phyloP scores from a whole-genome alignment of 2,888 invertebrate species.

The Caenorhabditis panamensis region DNA sequence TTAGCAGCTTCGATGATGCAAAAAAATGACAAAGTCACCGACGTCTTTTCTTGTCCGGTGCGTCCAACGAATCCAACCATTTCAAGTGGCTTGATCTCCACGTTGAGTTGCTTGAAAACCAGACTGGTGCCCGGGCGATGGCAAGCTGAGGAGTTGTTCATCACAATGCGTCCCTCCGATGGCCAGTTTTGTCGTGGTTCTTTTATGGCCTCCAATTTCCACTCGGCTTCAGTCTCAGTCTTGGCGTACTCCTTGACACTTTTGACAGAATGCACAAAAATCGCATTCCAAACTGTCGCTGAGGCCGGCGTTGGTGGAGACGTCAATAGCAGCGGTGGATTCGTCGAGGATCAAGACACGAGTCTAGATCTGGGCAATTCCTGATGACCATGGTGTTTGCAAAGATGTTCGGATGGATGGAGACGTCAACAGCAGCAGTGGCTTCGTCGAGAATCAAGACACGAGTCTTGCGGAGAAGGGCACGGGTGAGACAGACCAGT shows the following conservation, averaged over 20 bases:
- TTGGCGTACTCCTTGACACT: conserved; percentile 83
- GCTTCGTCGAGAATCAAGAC: too few relatives aligned
- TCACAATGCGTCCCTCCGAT: conserved; percentile 87
- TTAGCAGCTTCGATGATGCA: conserved; percentile 80
- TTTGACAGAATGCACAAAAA: conserved; percentile 95
- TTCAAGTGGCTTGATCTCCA: conserved; percentile 84
- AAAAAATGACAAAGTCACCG: conserved; percentile 80
- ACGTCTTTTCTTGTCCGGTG: conserved; percentile 82
- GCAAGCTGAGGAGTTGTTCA: conserved; percentile 88
- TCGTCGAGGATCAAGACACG: too few relatives aligned
- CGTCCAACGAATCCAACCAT: conserved; percentile 83
- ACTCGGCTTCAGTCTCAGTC: conserved; percentile 76
- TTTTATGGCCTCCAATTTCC: conserved; percentile 83
- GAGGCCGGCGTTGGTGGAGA: too few relatives aligned
- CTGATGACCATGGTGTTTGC: too few relatives aligned
- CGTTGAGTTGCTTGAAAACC: conserved; percentile 84
- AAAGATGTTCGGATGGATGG: too few relatives aligned
- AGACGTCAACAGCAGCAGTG: too few relatives aligned
- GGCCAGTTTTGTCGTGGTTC: conserved; percentile 89
- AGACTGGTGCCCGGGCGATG: conserved; percentile 87
- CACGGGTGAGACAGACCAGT: conserved; percentile 83
- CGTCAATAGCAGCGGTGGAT: too few relatives aligned
- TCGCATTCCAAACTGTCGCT: too few relatives aligned
- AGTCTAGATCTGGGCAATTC: too few relatives aligned
- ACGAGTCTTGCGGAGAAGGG: conserved; percentile 82